Evolutionary conservation across 1,140 invertebrate species (phyloP).

Genomic region (Neodiprion fabricii): DNA sequence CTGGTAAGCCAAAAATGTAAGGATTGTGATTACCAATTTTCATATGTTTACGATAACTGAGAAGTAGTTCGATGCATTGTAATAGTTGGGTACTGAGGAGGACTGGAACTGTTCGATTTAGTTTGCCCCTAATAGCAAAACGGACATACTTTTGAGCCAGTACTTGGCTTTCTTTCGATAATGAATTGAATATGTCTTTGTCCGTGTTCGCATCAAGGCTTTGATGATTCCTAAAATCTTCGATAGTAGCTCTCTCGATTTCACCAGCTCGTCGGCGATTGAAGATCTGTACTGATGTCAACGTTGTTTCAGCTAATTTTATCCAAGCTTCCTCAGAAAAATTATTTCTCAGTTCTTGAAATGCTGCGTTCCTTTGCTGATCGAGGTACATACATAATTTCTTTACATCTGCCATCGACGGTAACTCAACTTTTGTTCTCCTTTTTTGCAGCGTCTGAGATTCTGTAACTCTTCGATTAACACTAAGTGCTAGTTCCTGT

Average conservation of each 20-base stretch:
- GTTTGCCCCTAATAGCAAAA: constrained; percentile 22
- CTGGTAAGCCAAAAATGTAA: constrained; percentile 25
- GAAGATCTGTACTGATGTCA: constrained; percentile 24
- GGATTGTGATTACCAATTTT: not conserved
- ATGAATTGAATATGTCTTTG: constrained; percentile 18
- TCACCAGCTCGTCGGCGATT: constrained; percentile 31
- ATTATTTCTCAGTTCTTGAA: constrained; percentile 14
- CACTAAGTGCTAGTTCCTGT: not conserved
- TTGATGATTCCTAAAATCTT: constrained; percentile 24
- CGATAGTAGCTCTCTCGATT: constrained; percentile 24
- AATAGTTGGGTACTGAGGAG: constrained; percentile 10
- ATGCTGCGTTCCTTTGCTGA: not conserved
- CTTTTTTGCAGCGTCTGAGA: constrained; percentile 18
- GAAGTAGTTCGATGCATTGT: constrained; percentile 4
- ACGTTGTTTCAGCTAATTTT: constrained; percentile 13
- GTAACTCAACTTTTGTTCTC: constrained; percentile 17
- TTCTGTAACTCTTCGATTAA: constrained; percentile 21
- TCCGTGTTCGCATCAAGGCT: constrained; percentile 15
- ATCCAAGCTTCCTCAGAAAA: constrained; percentile 14
- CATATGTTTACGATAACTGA: constrained; percentile 3
- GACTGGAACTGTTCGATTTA: constrained; percentile 24
- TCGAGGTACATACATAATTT: not conserved
- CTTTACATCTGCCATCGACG: not conserved
- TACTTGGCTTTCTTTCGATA: constrained; percentile 5
- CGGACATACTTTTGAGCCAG: constrained; percentile 20